Base-by-base conservation (phyloP, 2,797 vertebrate species). In the Myotis findleyi region DNA sequence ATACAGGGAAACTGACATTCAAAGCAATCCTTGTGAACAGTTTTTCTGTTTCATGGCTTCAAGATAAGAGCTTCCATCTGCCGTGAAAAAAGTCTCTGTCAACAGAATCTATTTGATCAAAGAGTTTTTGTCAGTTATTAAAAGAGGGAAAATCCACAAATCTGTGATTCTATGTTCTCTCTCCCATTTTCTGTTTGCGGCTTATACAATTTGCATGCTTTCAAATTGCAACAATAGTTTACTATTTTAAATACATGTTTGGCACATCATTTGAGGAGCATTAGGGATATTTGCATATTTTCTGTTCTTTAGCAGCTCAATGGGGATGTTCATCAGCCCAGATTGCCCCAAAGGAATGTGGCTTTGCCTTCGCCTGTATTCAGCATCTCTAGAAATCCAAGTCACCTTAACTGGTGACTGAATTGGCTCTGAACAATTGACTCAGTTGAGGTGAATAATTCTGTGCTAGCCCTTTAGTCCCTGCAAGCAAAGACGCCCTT, bases 101-200 rank as follows among this genome's bases (percentile, higher is more conserved):
- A 98, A 97, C 95, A 97, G 93, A 98, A 98, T 98, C 95, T 97
- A 96, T 64, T 98, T 98, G 96, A 98, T 98, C 98, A 98, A 98
- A 98, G 97, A 97, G 68, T 83, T 97, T 95, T 98, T 98, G 96
- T 98, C 97, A 98, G 95, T 98, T 98, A 97, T 98, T 98, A 98
- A 97, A 97, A 92, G 86, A 98, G 87, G 96, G 92, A 98, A 98
- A 98, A 97, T 98, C 94, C 92, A 97, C 95, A 97, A 97, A 97
- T 96, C 96, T 97, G 85, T 93, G 93, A 98, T 97, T 97, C 96
- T 96, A 14, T 97, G 89, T 97, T 98, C 97, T 97, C 96, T 96
- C 88, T 96, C 97, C 88, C 95, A 95, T 97, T 97, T 98, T 97
- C 95, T 97, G 82, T 97, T 98, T 97, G 92, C 91, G 97, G 95